Percentiles rank a stretch among this genome's conserved stretches.
These are phyloP conservation scores for Elaphurus davidianus DNA, from an alignment of 2,113 vertebrate genomes.

Conservation along the genomic window DNA sequence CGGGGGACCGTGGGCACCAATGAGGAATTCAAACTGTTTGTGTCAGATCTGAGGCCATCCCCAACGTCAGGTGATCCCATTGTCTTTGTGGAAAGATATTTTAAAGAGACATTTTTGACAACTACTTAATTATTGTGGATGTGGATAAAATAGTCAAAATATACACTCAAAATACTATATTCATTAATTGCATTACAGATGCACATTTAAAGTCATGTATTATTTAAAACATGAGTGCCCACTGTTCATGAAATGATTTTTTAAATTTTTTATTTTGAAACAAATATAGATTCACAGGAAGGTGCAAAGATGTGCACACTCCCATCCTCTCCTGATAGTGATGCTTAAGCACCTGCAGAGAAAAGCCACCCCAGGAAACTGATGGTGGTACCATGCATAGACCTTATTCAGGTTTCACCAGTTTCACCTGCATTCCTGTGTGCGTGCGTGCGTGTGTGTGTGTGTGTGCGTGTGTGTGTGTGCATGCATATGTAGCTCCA, in stretches of 20 bases:
- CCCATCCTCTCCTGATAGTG: not conserved
- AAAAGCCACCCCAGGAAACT: not conserved
- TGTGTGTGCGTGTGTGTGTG: too few relatives aligned
- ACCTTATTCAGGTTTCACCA: not conserved
- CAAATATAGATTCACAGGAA: not conserved
- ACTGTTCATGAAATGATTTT: not conserved
- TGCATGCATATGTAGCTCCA: not conserved
- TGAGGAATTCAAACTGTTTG: not conserved
- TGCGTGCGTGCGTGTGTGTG: not conserved
- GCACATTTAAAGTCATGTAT: not conserved
- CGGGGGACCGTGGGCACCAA: fast-evolving
- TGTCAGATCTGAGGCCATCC: not conserved
- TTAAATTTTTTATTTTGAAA: not conserved
- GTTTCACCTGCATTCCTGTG: not conserved
- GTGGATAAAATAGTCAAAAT: not conserved
- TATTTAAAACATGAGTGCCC: not conserved
- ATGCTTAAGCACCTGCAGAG: not conserved
- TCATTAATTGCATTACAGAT: not conserved
- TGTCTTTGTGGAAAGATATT: not conserved
- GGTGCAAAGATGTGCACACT: not conserved
- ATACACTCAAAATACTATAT: not conserved
- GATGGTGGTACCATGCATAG: too few relatives aligned
- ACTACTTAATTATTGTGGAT: not conserved
- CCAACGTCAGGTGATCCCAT: not conserved
- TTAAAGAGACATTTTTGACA: not conserved